Base-by-base conservation (phyloP, 2,797 vertebrate genomes). In the Geotrypetes seraphini region DNA sequence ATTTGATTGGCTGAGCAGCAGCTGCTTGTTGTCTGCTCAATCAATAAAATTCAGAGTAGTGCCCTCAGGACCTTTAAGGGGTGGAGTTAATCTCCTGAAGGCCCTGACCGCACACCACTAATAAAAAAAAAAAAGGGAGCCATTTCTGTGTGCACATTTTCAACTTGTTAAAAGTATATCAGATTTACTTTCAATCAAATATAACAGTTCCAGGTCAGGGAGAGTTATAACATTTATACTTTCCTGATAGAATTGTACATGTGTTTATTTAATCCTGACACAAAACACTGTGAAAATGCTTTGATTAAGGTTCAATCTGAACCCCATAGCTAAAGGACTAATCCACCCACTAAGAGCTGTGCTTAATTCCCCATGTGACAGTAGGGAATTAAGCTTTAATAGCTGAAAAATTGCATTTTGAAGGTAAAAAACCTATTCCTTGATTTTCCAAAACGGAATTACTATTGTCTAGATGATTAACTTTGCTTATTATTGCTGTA, bases 391-490 rank as follows among this genome's bases (percentile, higher is more conserved):
- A 52, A 64, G 36, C 46, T 60, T 20, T 37, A 46, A 5, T 19
- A 17, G 47, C 44, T 60, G 23, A 9, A 53, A 41, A 59, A 51
- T 45, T 55, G 62, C 63, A 44, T 39, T 20, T 43, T 59, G 20
- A 53, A 62, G 61, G 59, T 57, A 37, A 58, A n/a, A 62, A 56
- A 16, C 25, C 9, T 19, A 20, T 12, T 3, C 7, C 28, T 47
- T 31, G n/a, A 33, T 22, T 46, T 37, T 39, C 35, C 37, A 46
- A 57, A 46, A 52, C 14, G 43, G 9, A 64, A 60, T 60, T 53
- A 36, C 41, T 53, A 36, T 50, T 60, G 28, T 43, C 22, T 42
- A n/a, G 18, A 21, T 62, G 50, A 72, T 57, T 67, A 67, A 61
- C 42, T 64, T 10, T 4, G 1, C 10, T 36, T 65, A 37, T 52